Evolutionary conservation across 2,888 invertebrate genomes (phyloP), one percentile per base, ranked within the genome.

Genomic region (Dysmachus trigonus): DNA sequence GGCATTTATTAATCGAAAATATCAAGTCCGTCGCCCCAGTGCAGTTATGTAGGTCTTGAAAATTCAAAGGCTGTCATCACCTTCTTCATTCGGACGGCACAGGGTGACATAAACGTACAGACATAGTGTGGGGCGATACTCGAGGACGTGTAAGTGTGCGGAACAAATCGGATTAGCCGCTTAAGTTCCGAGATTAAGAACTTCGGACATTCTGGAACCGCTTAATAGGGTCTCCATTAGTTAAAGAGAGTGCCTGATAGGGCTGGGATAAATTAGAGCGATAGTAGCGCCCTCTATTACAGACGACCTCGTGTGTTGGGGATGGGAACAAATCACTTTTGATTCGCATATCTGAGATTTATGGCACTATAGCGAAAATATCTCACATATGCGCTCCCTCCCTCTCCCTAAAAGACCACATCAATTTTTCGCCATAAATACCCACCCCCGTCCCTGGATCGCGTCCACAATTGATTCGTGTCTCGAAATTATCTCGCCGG

Each of bases 161-260:
- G 18, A 85, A 85, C 76, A 74, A 85, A 85, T 85, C 85, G 76
- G 85, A 74, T 85, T 85, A 76, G 51, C 13, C 33, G 53, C 22
- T 30, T 85, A 85, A 85, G 85, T 85, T 85, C n/a, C 15, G 35
- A 35, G 85, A 85, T 85, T 85, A 85, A 76, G 74, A 76, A 76
- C 76, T 85, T 79, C 62, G 85, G 85, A 86, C 85, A 86, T 81
- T 79, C 15, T 81, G 85, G 85, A 86, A 86, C 85, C 85, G 31
- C 85, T 85, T 85, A 85, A 85, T 85, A 85, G 62, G 35, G 47
- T n/a, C 74, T 6, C 35, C 41, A 83, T 83, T 72, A 83, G 83
- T n/a, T 83, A 83, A 83, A 72, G 72, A 73, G 73, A 33, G 33
- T 71, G 33, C 27, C 38, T 22, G 53, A 30, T 62, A 72, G 72